Percentiles rank a stretch among this genome's conserved stretches.
phyloP scores from a whole-genome alignment of 2,113 vertebrate species.

The Triplophysa rosa region DNA sequence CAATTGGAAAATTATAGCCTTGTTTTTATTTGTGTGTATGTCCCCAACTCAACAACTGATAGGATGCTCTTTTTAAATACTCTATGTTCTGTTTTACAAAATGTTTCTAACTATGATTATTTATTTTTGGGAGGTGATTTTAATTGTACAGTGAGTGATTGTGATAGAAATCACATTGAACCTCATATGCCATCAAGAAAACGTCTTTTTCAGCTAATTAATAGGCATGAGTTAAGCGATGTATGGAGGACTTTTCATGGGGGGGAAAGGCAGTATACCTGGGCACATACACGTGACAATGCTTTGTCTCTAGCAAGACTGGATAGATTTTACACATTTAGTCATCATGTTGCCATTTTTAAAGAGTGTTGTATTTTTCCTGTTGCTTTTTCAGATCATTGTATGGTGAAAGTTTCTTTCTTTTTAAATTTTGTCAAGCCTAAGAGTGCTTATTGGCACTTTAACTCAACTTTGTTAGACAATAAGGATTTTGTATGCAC shows the following conservation, averaged over 20 bases:
- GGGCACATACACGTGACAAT: background rate
- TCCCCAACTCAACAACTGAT: background rate
- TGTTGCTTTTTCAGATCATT: too few relatives aligned
- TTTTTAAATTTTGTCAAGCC: too few relatives aligned
- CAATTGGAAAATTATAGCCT: background rate
- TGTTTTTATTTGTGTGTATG: constrained; percentile 1
- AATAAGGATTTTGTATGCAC: constrained; percentile 1
- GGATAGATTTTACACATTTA: background rate
- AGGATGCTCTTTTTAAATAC: background rate
- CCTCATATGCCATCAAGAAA: constrained; percentile 10
- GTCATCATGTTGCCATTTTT: background rate
- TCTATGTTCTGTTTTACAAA: background rate
- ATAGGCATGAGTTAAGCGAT: constrained; percentile 1
- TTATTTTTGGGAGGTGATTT: constrained; percentile 1
- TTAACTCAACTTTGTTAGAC: constrained; percentile 3
- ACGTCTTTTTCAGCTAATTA: background rate
- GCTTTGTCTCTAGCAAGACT: background rate
- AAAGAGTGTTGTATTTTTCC: background rate
- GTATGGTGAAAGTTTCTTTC: too few relatives aligned
- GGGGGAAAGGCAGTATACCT: background rate
- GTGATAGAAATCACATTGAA: too few relatives aligned
- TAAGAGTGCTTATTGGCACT: background rate
- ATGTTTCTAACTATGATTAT: background rate
- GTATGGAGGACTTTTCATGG: constrained; percentile 2
- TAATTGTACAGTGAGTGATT: background rate